Base-by-base conservation (phyloP, 35 echinoderm and acorn worm species). In the Apostichopus parvimensis region DNA sequence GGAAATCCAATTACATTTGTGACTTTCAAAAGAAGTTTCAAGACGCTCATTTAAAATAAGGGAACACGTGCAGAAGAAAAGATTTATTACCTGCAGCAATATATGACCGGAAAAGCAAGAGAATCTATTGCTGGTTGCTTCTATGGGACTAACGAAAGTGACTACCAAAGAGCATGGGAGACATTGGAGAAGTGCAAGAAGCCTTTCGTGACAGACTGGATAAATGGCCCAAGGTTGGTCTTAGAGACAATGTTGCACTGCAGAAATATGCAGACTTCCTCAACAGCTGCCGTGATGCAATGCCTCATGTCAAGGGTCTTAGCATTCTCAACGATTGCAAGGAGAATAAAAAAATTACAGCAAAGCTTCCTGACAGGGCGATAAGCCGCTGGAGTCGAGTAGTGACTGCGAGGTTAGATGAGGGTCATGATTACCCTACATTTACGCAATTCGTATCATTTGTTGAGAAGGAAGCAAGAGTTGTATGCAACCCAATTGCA, bases 401-500 rank as follows among this genome's bases (percentile, higher is more conserved):
- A 79, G 90, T 91, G 15, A 80, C 90, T 8, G 75, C 80, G 9
- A n/a, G 4, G 24, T 18, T 91, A 53, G 90, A 91, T 56, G 59
- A 68, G 4, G 21, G 53, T 53, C 8, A 58, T 9, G 73, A 78
- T 20, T 80, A 80, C 28, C 90, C 77, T 17, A 80, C 75, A 18
- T 91, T 91, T 81, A 20, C 53, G 12, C 4, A 80, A 57, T 91
- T 91, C 24, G 90, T 91, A 23, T 15, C 8, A 79, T 91, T 79
- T 81, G 90, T 91, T 4, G 73, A 78, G 52, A 91, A 92, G 80
- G 94, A 95, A 77, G 94, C 94, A 6, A 75, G 82, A 87, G 57
- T 95, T 54, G 94, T 91, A 18, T 45, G 79, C 34, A 78, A 95
- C 59, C 94, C 94, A 8, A 79, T 95, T 14, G 56, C 91, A 77